Percentiles rank a stretch among this genome's conserved stretches.
These are phyloP conservation scores for Toxotes jaculatrix DNA, from an alignment of 2,113 vertebrate genomes.

Conservation along the genomic window DNA sequence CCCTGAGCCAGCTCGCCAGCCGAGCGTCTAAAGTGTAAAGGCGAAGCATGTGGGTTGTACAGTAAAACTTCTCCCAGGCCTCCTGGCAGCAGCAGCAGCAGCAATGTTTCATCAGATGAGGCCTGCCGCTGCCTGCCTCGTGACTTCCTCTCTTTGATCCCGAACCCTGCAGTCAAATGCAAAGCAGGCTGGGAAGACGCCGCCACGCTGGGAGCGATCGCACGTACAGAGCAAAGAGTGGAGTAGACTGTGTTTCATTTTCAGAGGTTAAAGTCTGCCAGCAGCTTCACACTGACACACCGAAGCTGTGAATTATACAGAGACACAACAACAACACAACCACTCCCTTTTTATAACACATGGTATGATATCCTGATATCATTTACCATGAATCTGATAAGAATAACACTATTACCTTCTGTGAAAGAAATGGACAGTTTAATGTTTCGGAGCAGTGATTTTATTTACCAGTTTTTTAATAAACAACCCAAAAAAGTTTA, in stretches of 20 bases:
- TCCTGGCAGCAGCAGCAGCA: not conserved
- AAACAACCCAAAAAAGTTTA: too few relatives aligned
- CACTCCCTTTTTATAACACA: not conserved
- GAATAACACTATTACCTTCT: not conserved
- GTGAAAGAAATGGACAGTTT: too few relatives aligned
- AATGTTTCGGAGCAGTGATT: too few relatives aligned
- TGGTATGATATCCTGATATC: too few relatives aligned
- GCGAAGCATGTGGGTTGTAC: slow-evolving; percentile 2
- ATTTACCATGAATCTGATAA: not conserved
- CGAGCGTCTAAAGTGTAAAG: not conserved
- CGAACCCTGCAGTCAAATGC: slow-evolving; percentile 53
- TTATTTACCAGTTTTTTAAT: too few relatives aligned
- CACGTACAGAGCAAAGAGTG: not conserved
- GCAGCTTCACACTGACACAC: not conserved
- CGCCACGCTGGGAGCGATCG: slow-evolving; percentile 37
- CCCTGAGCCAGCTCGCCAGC: not conserved
- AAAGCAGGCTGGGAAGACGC: slow-evolving; percentile 53
- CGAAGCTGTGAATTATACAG: not conserved
- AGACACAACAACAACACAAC: not conserved
- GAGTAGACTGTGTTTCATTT: slow-evolving; percentile 15
- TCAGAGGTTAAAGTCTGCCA: slow-evolving; percentile 17
- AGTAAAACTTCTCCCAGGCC: slow-evolving; percentile 15
- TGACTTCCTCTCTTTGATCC: slow-evolving; percentile 54
- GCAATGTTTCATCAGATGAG: slow-evolving; percentile 31
- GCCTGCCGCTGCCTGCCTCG: not conserved